Evolutionary conservation across 1,140 invertebrate species (phyloP), one percentile per base, ranked within the genome.

Genomic region (Conus ventricosus): DNA sequence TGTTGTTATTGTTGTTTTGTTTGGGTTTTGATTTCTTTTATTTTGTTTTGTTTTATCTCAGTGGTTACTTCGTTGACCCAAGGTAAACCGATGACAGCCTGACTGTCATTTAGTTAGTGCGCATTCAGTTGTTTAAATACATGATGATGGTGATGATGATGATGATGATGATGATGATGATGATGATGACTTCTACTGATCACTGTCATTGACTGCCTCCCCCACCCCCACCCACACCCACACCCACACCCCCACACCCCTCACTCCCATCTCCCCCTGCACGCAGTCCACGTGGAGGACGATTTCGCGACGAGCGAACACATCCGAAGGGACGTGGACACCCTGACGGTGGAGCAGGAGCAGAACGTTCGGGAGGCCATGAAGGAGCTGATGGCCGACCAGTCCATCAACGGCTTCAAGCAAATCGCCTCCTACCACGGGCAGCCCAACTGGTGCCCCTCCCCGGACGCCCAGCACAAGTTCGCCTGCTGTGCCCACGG

Each of bases 401-500:
- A 76, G 7, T 86, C 87, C 25, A 54, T 78, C 54, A 71, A 55
- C 39, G 89, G 90, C 39, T 91, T 88, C 78, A 63, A 84, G 25
- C 57, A 87, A 7, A 81, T 88, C 20, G 90, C 78, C 53, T 85
- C 86, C 27, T 91, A 85, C 84, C 89, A 88, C 60, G 87, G 89
- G 23, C 60, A 81, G n/a, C 86, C 88, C 71, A 80, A 86, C 55
- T 88, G 83, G 85, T 91, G 88, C 23, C 89, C 89, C 7, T 75
- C 71, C 20, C 88, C 88, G 17, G 55, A 90, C 17, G 88, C 85
- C 4, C 67, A 89, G 60, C 80, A 85, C 23, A 89, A 89, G 84
- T n/a, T 88, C 4, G 88, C 89, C 15, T 90, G 89, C 78, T 91
- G 89, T 83, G 81, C 89, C 1, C 89, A 91, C 71, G 89, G 89